Evolutionary conservation across 2,888 invertebrate genomes (phyloP).

Genomic region (Rhagonycha fulva): DNA sequence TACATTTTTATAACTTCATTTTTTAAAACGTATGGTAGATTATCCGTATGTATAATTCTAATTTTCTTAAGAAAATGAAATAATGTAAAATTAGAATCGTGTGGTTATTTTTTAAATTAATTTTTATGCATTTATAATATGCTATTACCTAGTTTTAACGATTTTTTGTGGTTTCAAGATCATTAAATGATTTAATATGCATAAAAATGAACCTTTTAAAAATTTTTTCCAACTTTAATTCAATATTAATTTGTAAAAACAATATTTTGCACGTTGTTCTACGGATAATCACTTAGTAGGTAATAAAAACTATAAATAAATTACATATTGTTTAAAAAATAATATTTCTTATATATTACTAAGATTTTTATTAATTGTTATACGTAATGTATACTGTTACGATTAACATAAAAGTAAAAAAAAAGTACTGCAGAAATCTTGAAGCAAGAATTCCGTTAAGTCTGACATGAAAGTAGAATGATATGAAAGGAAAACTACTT

Average conservation of each 20-base stretch:
- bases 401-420: background rate
- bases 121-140: background rate
- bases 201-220: no score
- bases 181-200: background rate
- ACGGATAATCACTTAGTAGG: background rate
- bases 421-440: background rate
- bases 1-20: background rate
- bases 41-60: no score
- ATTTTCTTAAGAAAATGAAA: no score
- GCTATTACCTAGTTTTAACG: background rate
- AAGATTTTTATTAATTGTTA: background rate
- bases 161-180: background rate
- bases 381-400: background rate
- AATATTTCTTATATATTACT: background rate
- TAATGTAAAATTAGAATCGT: no score
- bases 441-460: background rate
- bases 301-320: background rate
- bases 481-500: background rate
- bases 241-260: no score
- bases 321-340: no score
- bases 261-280: background rate
- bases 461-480: background rate
- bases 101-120: no score
- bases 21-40: background rate
- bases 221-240: no score